A percentile compares a stretch with the other conserved stretches of the same genome.
phyloP scores from a whole-genome alignment of 2,888 invertebrate genomes.

The Lepidonotus clava region DNA sequence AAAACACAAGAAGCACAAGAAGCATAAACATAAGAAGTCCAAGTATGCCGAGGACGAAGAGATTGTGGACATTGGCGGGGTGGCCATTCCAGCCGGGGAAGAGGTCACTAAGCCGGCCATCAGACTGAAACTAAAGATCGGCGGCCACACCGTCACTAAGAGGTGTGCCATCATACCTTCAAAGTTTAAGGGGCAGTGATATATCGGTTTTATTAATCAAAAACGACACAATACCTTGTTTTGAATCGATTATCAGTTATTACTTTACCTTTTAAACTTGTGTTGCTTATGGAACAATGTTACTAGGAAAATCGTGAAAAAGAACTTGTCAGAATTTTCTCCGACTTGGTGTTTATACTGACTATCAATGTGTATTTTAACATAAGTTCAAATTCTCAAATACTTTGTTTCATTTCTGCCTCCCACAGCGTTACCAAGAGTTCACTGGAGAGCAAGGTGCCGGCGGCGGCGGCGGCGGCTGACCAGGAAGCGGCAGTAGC shows the following conservation, averaged over 20 bases:
- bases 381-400: too few species aligned
- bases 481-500: neutral
- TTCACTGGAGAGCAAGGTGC: constrained; percentile 4
- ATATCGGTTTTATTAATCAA: too few species aligned
- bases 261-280: too few species aligned
- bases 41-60: constrained; percentile 64
- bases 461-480: neutral
- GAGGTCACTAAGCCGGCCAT: constrained; percentile 70
- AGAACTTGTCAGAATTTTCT: too few species aligned
- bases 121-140: constrained; percentile 77
- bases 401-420: neutral
- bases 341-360: too few species aligned
- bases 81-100: constrained; percentile 55
- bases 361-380: too few species aligned
- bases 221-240: too few species aligned
- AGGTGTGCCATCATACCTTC: constrained; percentile 66
- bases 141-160: constrained; percentile 75
- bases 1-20: constrained; percentile 72
- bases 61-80: constrained; percentile 12
- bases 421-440: neutral
- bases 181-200: neutral
- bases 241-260: too few species aligned
- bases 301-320: too few species aligned
- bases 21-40: constrained; percentile 75
- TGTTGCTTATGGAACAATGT: too few species aligned